Evolutionary conservation across 2,113 vertebrate genomes (phyloP), one percentile per base, ranked within the genome.

Genomic region (Orientallactaga bullata): DNA sequence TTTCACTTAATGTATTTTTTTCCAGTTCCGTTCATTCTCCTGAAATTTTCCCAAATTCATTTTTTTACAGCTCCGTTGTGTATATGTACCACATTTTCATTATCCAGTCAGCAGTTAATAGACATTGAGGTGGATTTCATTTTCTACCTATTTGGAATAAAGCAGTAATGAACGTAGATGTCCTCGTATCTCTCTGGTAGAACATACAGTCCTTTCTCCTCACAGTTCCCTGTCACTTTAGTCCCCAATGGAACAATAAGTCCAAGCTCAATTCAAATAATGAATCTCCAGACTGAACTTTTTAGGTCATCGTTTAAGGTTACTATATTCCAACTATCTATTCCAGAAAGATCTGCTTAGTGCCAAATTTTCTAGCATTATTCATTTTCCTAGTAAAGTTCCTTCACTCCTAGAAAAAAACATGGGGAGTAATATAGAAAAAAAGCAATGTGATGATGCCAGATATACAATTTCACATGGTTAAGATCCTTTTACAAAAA

Each of bases 201-300:
- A 11, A 55, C 55, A 55, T 15, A 55, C 15, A 55, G 55, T 35
- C 55, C 39, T 85, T 16, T 30, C 0, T 20, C 9, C 30, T 47
- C 30, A 12, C 47, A n/a, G 4, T 24, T 81, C 23, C 2, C 26
- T 35, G 1, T 5, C 37, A 35, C 21, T 23, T 24, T 7, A 13
- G 35, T 12, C 21, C 47, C 17, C 39, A 72, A 88, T 60, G 71
- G 78, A 85, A 69, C 61, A 73, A 71, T 66, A 90, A 66, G 30
- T 18, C 39, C 65, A 77, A 76, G 58, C 11, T 26, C 30, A 63
- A 7, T 73, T 81, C 39, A 76, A 66, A 84, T 32, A 84, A 91
- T 71, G 17, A 86, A 65, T 92, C 30, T 88, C 35, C 39, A 88
- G n/a, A 28, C 23, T 94, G 58, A 93, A 92, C 74, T 85, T 94